These are phyloP conservation scores for Taxidea taxus DNA, from an alignment of 2,113 vertebrate genomes.

Conservation along the genomic window DNA sequence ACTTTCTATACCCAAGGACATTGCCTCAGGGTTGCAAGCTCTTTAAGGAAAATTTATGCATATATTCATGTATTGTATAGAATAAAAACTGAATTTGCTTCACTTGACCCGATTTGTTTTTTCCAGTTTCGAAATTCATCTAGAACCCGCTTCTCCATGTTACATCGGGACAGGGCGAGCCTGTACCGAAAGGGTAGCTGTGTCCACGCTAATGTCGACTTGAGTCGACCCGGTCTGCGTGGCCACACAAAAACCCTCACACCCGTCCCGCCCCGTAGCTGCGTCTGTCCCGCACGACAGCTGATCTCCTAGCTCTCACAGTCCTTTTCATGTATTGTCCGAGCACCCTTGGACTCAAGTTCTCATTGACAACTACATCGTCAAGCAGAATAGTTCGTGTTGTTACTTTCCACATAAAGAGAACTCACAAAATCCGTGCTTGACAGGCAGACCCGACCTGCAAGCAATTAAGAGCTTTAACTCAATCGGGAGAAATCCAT, in stretches of 20 bases:
- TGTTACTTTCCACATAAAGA: background rate
- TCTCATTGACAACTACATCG: background rate
- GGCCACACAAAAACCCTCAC: background rate
- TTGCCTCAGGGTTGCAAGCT: constrained; percentile 77
- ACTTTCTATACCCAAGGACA: constrained; percentile 78
- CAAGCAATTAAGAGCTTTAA: background rate
- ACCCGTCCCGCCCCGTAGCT: background rate
- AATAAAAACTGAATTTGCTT: constrained; percentile 83
- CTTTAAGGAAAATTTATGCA: constrained; percentile 76
- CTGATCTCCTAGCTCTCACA: constrained; percentile 1
- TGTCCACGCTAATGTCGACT: background rate
- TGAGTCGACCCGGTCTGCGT: background rate
- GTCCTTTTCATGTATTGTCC: background rate
- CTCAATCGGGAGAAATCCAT: background rate
- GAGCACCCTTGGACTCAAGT: background rate
- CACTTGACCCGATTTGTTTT: constrained; percentile 62
- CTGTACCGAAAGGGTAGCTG: background rate
- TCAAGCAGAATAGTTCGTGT: background rate
- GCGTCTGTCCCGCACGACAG: constrained; percentile 2
- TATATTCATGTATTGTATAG: constrained; percentile 73
- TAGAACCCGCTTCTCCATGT: constrained; percentile 21
- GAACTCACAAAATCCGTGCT: background rate
- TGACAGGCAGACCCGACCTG: background rate
- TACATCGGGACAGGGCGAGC: background rate
- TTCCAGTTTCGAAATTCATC: constrained; percentile 50